These are phyloP conservation scores for Branchipolynoe longqiensis DNA, from an alignment of 2,888 invertebrate genomes.

Conservation along the genomic window DNA sequence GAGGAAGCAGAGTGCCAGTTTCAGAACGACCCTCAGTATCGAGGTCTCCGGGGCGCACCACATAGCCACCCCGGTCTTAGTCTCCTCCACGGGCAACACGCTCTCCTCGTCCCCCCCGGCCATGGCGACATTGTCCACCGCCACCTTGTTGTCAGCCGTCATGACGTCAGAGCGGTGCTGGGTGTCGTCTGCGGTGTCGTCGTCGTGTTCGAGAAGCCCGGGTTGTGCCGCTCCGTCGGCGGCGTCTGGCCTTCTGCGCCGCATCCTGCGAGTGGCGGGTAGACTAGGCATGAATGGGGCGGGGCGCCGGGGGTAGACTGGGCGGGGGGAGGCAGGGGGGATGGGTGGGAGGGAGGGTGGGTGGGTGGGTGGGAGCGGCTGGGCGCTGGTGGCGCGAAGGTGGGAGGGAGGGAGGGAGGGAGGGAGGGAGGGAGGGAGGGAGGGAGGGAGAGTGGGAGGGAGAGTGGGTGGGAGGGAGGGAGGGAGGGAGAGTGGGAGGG, in stretches of 20 bases:
- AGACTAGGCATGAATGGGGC: neutral
- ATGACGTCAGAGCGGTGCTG: neutral
- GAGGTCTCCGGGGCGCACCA: slow-evolving; percentile 59
- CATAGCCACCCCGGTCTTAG: neutral
- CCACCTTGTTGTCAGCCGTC: slow-evolving; percentile 26
- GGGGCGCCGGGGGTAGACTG: neutral
- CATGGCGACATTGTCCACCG: neutral
- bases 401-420: neutral
- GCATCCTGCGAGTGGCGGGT: neutral
- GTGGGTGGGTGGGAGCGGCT: neutral
- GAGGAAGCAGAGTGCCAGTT: slow-evolving; percentile 57
- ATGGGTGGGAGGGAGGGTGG: neutral
- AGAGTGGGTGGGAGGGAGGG: neutral
- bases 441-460: neutral
- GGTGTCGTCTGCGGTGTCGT: neutral
- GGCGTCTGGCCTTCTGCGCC: neutral
- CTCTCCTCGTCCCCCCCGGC: neutral
- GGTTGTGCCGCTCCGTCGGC: neutral
- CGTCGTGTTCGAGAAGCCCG: neutral
- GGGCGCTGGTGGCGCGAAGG: neutral
- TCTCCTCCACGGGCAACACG: neutral
- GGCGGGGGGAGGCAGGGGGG: neutral
- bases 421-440: neutral
- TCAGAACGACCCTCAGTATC: neutral
- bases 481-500: too few species aligned